phyloP scores from a whole-genome alignment of 2,797 vertebrate genomes.

The Acrossocheilus fasciatus region DNA sequence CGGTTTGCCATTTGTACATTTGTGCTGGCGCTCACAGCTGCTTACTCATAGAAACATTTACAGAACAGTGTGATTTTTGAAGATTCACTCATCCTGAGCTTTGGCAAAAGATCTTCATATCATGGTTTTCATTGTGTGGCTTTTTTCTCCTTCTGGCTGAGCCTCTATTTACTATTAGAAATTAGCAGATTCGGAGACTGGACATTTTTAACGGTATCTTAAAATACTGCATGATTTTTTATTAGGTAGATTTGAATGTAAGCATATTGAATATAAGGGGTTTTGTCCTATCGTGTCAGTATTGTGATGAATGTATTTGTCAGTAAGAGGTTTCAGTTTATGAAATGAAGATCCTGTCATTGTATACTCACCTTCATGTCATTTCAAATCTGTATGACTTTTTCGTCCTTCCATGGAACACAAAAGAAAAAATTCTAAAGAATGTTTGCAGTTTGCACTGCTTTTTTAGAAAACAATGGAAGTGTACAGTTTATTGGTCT shows the following conservation, averaged over 20 bases:
- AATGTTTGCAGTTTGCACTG: background rate
- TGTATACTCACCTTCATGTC: background rate
- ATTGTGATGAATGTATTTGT: slow-evolving; percentile 41
- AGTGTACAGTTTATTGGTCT: background rate
- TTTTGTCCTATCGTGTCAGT: slow-evolving; percentile 23
- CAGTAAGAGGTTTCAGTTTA: slow-evolving; percentile 27
- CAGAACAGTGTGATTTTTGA: slow-evolving; percentile 10
- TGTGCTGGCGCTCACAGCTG: background rate
- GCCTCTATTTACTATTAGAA: slow-evolving; percentile 57
- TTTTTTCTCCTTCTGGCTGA: slow-evolving; percentile 36
- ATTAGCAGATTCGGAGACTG: background rate
- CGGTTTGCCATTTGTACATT: slow-evolving; percentile 17
- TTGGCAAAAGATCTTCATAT: slow-evolving; percentile 26
- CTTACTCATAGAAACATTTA: slow-evolving; percentile 5
- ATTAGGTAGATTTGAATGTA: slow-evolving; percentile 29
- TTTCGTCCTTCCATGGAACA: background rate
- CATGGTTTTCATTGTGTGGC: slow-evolving; percentile 39
- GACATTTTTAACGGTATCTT: slow-evolving; percentile 15
- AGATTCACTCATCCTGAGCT: slow-evolving; percentile 27
- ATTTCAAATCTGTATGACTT: background rate
- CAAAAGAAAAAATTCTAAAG: background rate
- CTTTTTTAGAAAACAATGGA: background rate
- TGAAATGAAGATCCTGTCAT: background rate
- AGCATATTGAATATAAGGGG: slow-evolving; percentile 2
- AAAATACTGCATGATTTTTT: slow-evolving; percentile 33